Evolutionary conservation across 1,140 invertebrate species (phyloP).

Genomic region (Zaprionus kolodkinae): DNA sequence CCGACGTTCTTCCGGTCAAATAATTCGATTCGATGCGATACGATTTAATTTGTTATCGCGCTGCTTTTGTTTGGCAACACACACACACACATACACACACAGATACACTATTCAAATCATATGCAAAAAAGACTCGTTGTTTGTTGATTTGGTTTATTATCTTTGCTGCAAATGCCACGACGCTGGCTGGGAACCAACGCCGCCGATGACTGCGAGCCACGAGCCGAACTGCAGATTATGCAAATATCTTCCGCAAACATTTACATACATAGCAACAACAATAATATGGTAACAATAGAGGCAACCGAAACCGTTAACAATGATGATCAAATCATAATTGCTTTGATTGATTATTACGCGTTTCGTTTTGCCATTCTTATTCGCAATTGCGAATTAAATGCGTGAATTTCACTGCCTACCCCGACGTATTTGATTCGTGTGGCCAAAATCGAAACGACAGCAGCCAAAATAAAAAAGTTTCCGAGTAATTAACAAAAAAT

Average conservation of each 20-base stretch:
- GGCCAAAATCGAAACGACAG: slow-evolving; percentile 37
- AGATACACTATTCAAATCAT: slow-evolving; percentile 45
- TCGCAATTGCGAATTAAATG: slow-evolving; percentile 46
- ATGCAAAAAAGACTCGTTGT: slow-evolving; percentile 59
- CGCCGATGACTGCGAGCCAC: slow-evolving; percentile 21
- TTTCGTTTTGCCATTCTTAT: slow-evolving; percentile 8
- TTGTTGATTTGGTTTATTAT: slow-evolving; percentile 57
- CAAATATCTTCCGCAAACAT: slow-evolving; percentile 79
- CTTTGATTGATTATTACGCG: slow-evolving; percentile 44
- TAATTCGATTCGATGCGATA: slow-evolving; percentile 29
- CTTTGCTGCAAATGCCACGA: slow-evolving; percentile 40
- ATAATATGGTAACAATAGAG: slow-evolving; percentile 11
- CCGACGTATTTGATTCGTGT: slow-evolving; percentile 1
- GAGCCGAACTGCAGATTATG: slow-evolving; percentile 61
- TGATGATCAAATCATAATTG: slow-evolving; percentile 52
- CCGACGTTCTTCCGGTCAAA: slow-evolving; percentile 50
- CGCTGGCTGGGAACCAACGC: slow-evolving; percentile 13
- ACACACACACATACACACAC: slow-evolving; percentile 16
- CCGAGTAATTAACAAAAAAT: slow-evolving; percentile 10
- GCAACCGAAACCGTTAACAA: slow-evolving; percentile 65
- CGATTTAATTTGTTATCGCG: slow-evolving; percentile 20
- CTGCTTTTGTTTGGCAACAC: slow-evolving; percentile 51
- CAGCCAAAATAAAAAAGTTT: slow-evolving; percentile 13
- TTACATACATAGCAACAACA: slow-evolving; percentile 73
- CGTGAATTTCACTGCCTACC: slow-evolving; percentile 29